Conservation (phyloP, 2,888 invertebrate genomes). For the Spilosoma lubricipeda region DNA sequence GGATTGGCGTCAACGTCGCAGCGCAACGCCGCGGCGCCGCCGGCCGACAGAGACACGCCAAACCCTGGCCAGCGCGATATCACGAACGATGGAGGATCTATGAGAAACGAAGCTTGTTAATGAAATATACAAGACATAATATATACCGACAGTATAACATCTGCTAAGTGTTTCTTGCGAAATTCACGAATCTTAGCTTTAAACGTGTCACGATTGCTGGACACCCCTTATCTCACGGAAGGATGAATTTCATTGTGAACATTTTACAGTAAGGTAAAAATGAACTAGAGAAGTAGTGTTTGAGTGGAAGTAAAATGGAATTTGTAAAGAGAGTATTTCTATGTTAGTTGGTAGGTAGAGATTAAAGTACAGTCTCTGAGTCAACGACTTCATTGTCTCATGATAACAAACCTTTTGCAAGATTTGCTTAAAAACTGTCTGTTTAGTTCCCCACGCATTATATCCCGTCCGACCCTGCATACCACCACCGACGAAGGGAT, state of each 20-base stretch:
- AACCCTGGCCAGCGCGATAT: conserved; percentile 97
- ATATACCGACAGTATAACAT: too few species aligned
- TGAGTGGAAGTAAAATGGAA: neutral
- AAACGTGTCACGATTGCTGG: neutral
- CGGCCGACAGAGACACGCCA: conserved; percentile 95
- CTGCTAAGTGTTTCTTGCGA: neutral
- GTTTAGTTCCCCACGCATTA: too few species aligned
- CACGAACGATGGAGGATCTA: conserved; percentile 97
- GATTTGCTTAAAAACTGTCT: too few species aligned
- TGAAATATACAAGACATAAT: neutral
- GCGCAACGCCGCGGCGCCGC: conserved; percentile 94
- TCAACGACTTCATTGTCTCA: too few species aligned
- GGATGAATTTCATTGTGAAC: neutral
- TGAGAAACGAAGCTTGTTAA: neutral
- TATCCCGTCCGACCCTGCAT: too few species aligned
- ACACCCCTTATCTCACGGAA: neutral
- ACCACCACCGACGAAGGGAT: too few species aligned
- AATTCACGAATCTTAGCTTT: neutral
- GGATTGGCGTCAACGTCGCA: conserved; percentile 98
- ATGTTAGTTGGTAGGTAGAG: too few species aligned
- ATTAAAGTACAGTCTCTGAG: too few species aligned
- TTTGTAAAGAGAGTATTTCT: too few species aligned
- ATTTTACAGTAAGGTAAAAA: neutral
- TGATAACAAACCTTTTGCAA: too few species aligned
- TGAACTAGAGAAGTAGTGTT: neutral